Evolutionary conservation across 1,140 invertebrate genomes (phyloP), one percentile per base, ranked within the genome.

Genomic region (Polypedilum pembai): DNA sequence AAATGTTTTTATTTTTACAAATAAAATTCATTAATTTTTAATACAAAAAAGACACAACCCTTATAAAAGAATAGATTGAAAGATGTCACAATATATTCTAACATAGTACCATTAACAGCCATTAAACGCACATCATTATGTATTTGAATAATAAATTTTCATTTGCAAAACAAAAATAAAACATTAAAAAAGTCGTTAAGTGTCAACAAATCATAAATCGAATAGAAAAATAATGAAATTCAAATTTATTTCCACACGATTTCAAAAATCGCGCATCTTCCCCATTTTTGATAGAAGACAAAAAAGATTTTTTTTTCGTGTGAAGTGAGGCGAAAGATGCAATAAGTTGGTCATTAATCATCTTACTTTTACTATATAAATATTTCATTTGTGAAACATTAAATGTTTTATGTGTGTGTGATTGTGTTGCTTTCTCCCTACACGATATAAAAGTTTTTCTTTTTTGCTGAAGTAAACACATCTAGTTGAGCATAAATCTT

Each of bases 261-360:
- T 56, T 56, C 10, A 56, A 56, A 56, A 56, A 56, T 56, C 45
- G 45, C 45, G 45, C 41, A 45, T 45, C 15, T 45, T 8, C 41
- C 15, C 41, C 8, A 45, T 45, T n/a, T n/a, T n/a, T n/a, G n/a
- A n/a, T 17, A 56, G n/a, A 56, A 56, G n/a, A 15, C 1, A 8
- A 56, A 56, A 56, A n/a, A n/a, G n/a, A n/a, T n/a, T n/a, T n/a
- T n/a, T n/a, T n/a, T n/a, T 33, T 33, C 5, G 12, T 56, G 17
- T 69, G 65, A 69, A 69, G 0, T 20, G 17, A 69, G 1, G 15
- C 65, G 17, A 69, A 69, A 56, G n/a, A 69, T 69, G 17, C 20
- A 69, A 69, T 69, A 69, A 69, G 17, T 69, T 21, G 65, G 20
- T 69, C 65, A 69, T 69, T 69, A 69, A 69, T 69, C 65, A 69